Base-by-base conservation (phyloP, 2,797 vertebrate genomes). In the Podarcis siculus region DNA sequence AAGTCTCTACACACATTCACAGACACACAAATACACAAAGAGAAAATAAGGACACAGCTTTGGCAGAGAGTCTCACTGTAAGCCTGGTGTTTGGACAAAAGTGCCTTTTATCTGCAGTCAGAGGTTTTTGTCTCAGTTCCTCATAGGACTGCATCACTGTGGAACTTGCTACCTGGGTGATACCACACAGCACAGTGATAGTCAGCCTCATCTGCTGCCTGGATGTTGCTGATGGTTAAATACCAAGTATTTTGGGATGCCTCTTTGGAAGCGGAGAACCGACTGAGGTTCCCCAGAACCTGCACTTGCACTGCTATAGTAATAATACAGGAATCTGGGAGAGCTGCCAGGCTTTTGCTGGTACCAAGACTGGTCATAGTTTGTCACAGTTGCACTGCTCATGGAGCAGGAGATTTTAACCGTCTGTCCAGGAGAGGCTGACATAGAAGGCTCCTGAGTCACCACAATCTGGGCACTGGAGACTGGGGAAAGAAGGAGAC, bases 211-310 rank as follows among this genome's bases (percentile, higher is more conserved):
- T 86, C 89, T 15, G 15, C 45, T 37, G 9, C 7, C 32, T 64
- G 85, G 10, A 64, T 8, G 0, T 58, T n/a, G 45, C 4, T 42
- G 78, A 86, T 81, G 67, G 45, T 80, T 23, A 86, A 79, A 61
- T 80, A 72, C 66, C 78, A 73, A 4, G 27, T 73, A 39, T 81
- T 81, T 23, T 12, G 25, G 35, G 19, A 72, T 49, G 2, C 10
- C 3, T 95, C 93, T 86, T 92, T 94, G 67, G 81, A 95, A 25
- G 90, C 89, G 0, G 95, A 95, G 89, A 96, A 96, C 3, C 93
- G 93, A 21, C 35, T 32, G 1, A 93, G 86, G 7, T 89, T 89
- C 55, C 8, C 91, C 35, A 19, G 80, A 55, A 42, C 90, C 94
- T 6, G 6, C 86, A 35, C 5, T 86, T 78, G 8, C 27, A 49